Conservation (phyloP, 2,888 invertebrate species). For the Sinelater perroti region DNA sequence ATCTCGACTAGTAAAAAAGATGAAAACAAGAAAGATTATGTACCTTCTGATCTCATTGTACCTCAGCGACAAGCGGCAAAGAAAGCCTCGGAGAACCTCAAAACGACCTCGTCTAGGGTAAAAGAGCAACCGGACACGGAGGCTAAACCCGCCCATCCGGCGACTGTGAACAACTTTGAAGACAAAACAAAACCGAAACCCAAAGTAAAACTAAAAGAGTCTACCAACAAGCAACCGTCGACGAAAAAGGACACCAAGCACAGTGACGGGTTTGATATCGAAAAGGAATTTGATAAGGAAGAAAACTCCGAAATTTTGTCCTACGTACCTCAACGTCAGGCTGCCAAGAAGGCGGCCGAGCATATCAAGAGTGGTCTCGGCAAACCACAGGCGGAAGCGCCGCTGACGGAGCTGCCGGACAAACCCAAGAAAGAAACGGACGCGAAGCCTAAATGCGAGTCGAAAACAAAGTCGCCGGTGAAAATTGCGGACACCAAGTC, state of each 20-base stretch:
- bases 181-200: constrained; percentile 45
- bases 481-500: constrained; percentile 55
- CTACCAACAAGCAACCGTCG: constrained; percentile 56
- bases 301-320: constrained; percentile 72
- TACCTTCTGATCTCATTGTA: constrained; percentile 84
- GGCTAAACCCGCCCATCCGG: constrained; percentile 41
- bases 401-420: constrained; percentile 43
- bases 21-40: constrained; percentile 63
- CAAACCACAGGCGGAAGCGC: constrained; percentile 59
- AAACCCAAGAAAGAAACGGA: constrained; percentile 45
- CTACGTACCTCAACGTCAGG: constrained; percentile 89
- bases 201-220: constrained; percentile 43
- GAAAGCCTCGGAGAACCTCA: constrained; percentile 89
- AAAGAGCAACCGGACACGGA: constrained; percentile 51
- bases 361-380: constrained; percentile 85
- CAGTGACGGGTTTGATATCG: constrained; percentile 65
- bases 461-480: constrained; percentile 48
- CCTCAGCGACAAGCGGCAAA: constrained; percentile 91
- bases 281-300: constrained; percentile 70
- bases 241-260: constrained; percentile 54
- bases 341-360: constrained; percentile 91
- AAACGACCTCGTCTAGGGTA: constrained; percentile 66
- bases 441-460: constrained; percentile 43
- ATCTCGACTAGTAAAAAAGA: constrained; percentile 49
- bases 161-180: constrained; percentile 35